These are phyloP conservation scores for Squalus acanthias DNA, from an alignment of 2,797 vertebrate species.

Conservation along the genomic window DNA sequence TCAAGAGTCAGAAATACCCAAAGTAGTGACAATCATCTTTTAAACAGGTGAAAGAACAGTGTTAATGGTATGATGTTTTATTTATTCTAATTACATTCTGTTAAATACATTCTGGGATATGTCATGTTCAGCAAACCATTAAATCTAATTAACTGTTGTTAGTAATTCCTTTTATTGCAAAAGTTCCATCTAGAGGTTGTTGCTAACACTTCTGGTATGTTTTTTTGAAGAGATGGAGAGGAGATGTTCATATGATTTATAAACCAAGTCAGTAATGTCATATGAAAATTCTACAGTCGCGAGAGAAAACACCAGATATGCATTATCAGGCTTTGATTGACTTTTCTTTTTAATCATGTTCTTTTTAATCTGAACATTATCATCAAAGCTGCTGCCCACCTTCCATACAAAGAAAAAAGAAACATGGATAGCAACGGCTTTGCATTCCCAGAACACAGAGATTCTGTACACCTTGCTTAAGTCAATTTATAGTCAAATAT, in stretches of 20 bases:
- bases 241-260: neutral
- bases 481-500: neutral
- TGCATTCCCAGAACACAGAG: neutral
- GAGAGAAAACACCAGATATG: neutral
- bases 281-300: neutral
- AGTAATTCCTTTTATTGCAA: conserved; percentile 12
- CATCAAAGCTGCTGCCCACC: no score
- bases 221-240: neutral
- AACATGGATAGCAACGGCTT: no score
- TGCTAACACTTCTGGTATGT: neutral
- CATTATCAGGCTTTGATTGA: neutral
- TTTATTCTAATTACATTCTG: conserved; percentile 8
- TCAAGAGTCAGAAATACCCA: neutral
- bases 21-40: neutral
- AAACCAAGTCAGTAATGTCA: neutral
- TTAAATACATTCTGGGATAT: conserved; percentile 17
- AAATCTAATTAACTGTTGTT: neutral
- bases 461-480: neutral
- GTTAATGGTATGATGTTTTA: neutral
- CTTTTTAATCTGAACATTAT: neutral
- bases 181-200: neutral
- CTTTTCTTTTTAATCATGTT: neutral
- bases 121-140: neutral
- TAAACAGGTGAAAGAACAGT: neutral
- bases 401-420: neutral